A percentile compares a stretch with the other conserved stretches of the same genome.
Conservation (phyloP, 2,797 vertebrate genomes). For the Morus bassanus region DNA sequence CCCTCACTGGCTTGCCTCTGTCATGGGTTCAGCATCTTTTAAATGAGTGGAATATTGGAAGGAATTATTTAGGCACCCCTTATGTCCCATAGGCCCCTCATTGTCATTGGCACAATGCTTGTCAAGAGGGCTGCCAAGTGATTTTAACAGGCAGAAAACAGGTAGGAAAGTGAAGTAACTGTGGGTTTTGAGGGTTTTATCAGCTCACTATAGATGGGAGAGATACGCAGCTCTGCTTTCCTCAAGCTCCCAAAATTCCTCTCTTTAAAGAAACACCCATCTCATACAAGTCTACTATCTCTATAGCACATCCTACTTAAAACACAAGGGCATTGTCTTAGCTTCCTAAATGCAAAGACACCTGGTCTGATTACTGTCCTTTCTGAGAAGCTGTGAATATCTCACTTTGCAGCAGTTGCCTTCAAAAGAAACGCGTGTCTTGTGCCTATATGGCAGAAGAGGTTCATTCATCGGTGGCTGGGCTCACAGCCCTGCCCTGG, state of each 20-base stretch:
- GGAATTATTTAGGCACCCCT: background rate
- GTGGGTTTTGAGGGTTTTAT: background rate
- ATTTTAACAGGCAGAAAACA: background rate
- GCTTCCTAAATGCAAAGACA: background rate
- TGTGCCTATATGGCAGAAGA: background rate
- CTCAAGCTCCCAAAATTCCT: background rate
- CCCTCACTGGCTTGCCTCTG: fast-evolving
- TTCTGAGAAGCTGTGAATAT: background rate
- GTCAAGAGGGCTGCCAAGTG: background rate
- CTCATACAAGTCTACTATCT: background rate
- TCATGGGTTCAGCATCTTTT: background rate
- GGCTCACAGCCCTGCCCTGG: background rate
- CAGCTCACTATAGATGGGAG: background rate
- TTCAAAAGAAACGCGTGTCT: background rate
- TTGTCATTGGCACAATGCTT: background rate
- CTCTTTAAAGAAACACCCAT: background rate
- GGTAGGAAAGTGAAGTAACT: background rate
- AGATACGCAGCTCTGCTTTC: background rate
- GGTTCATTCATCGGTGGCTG: background rate
- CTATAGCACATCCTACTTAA: background rate
- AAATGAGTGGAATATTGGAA: background rate
- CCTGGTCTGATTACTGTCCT: background rate
- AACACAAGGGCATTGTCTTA: background rate
- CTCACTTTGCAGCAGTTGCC: background rate
- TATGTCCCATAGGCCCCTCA: background rate